Base-by-base conservation (phyloP, 2,888 invertebrate genomes). In the Macropis europaea region DNA sequence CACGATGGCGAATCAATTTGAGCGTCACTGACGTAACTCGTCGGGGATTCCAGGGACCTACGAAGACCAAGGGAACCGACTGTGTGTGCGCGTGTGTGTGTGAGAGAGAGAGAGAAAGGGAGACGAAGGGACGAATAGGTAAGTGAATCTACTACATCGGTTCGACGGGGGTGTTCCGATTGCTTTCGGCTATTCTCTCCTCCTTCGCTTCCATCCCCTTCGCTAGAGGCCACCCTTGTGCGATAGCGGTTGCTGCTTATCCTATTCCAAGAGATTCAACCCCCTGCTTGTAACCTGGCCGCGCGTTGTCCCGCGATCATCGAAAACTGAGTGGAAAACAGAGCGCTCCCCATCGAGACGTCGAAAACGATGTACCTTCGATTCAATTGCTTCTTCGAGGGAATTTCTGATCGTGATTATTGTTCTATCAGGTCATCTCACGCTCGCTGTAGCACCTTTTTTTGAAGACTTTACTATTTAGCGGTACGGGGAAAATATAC, bases 61-160 rank as follows among this genome's bases (percentile, higher is more conserved):
- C 13, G 17, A 43, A 42, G 59, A 34, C 38, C 63, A 57, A n/a
- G 4, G 32, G n/a, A n/a, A n/a, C n/a, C n/a, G n/a, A n/a, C n/a
- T n/a, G n/a, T n/a, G n/a, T n/a, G n/a, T n/a, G n/a, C n/a, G n/a
- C n/a, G n/a, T n/a, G n/a, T n/a, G n/a, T n/a, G n/a, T n/a, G n/a
- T n/a, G n/a, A n/a, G n/a, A n/a, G n/a, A n/a, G 62, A 22, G 30
- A 47, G 48, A 38, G 60, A 7, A 56, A 53, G 43, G 13, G 48
- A 57, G 64, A 59, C 66, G 69, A 64, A 68, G 69, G 79, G 77
- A 63, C 70, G 82, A 82, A 75, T 79, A 82, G 82, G 82, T 84
- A 84, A 87, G 87, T 84, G 87, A 87, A 86, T 86, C 86, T 80
- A 81, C 82, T 79, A 84, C 82, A 82, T 76, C 80, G 82, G 76